A percentile compares a stretch with the other conserved stretches of the same genome.
These are phyloP conservation scores for Polymixis lichenea DNA, from an alignment of 2,888 invertebrate species.

Conservation along the genomic window DNA sequence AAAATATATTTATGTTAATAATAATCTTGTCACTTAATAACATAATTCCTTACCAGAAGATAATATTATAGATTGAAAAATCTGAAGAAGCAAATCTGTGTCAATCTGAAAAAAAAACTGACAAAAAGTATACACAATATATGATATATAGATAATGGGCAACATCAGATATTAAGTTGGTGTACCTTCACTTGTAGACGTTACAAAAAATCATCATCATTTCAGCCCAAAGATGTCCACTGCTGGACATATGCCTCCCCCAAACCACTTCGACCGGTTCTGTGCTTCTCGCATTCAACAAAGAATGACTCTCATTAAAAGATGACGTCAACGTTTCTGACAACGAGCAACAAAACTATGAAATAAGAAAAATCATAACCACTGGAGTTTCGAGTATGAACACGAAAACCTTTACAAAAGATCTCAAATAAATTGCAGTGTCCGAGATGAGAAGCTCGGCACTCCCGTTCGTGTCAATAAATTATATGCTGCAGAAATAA, in stretches of 20 bases:
- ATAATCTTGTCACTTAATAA: no score
- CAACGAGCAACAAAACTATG: slow-evolving; percentile 10
- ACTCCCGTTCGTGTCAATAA: slow-evolving; percentile 48
- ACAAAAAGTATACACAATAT: background rate
- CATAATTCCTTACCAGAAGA: no score
- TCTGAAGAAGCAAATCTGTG: no score
- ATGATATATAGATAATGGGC: background rate
- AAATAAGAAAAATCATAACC: slow-evolving; percentile 51
- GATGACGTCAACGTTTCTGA: background rate
- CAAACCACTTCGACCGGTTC: background rate
- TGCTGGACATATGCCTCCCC: background rate
- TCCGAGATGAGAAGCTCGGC: slow-evolving; percentile 64
- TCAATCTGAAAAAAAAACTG: no score
- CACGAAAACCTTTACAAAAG: slow-evolving; percentile 66
- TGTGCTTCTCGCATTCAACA: background rate
- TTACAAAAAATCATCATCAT: background rate
- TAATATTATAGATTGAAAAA: no score
- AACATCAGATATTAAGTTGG: background rate
- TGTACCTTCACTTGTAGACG: background rate
- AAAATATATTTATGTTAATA: no score
- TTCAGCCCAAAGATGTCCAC: background rate
- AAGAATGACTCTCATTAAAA: background rate
- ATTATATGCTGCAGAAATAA: slow-evolving; percentile 28
- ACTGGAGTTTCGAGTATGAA: slow-evolving; percentile 60
- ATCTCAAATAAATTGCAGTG: slow-evolving; percentile 78